These are phyloP conservation scores for Dipodomys merriami DNA, from an alignment of 2,113 vertebrate genomes.

Conservation along the genomic window DNA sequence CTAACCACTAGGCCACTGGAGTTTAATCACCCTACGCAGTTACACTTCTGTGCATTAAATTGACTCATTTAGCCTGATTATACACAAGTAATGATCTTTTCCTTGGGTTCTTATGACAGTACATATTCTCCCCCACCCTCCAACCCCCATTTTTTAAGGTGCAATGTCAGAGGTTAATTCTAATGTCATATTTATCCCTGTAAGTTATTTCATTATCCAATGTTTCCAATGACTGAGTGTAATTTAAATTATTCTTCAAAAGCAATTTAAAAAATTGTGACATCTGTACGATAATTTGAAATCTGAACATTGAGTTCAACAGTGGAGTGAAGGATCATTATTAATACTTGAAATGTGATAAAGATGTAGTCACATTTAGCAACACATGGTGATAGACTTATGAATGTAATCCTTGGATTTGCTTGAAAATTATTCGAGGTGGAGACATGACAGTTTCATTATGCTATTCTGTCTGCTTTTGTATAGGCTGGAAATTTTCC, in stretches of 20 bases:
- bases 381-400: background rate
- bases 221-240: conserved; percentile 10
- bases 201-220: background rate
- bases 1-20: background rate
- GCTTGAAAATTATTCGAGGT: background rate
- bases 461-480: background rate
- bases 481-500: background rate
- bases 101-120: background rate
- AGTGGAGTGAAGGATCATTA: background rate
- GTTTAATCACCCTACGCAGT: conserved; percentile 51
- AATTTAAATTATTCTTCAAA: conserved; percentile 23
- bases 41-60: background rate
- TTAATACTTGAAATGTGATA: conserved; percentile 25
- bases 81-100: conserved; percentile 51
- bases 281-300: background rate
- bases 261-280: background rate
- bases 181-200: background rate
- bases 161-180: background rate
- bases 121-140: background rate
- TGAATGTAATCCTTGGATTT: background rate
- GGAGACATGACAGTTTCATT: background rate
- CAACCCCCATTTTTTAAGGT: background rate
- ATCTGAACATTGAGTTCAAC: conserved; percentile 20
- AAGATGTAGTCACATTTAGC: conserved; percentile 1
- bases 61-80: background rate